A percentile compares a stretch with the other conserved stretches of the same genome.
Evolutionary conservation across 2,113 vertebrate genomes (phyloP).

Genomic region (Dicerorhinus sumatrensis): DNA sequence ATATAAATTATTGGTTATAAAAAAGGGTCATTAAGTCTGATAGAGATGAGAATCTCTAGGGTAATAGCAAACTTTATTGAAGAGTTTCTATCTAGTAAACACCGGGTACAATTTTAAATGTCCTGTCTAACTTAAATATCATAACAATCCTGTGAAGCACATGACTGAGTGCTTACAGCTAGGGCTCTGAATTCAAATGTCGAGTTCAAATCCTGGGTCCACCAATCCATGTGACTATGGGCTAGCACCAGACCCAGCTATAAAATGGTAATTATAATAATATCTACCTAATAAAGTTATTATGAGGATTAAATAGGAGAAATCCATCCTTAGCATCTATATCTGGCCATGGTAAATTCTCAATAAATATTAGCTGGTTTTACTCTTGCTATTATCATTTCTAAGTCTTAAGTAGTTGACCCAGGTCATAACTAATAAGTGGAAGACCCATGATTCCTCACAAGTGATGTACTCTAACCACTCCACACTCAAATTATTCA

Average conservation of each 20-base stretch:
- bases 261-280: neutral
- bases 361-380: neutral
- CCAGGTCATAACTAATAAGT: neutral
- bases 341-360: neutral
- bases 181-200: neutral
- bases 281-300: neutral
- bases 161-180: neutral
- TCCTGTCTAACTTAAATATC: neutral
- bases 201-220: neutral
- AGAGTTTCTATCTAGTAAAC: neutral
- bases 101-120: neutral
- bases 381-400: neutral
- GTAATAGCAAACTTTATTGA: neutral
- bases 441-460: neutral
- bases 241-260: neutral
- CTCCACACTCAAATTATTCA: neutral
- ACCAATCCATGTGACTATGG: neutral
- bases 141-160: neutral
- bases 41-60: slow-evolving; percentile 9
- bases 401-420: neutral
- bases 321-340: neutral
- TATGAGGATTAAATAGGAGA: slow-evolving; percentile 33
- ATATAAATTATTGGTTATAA: slow-evolving; percentile 25
- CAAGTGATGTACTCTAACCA: neutral
- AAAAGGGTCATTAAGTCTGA: slow-evolving; percentile 43